Evolutionary conservation across 2,888 invertebrate species (phyloP).

Genomic region (Coenonympha arcania): DNA sequence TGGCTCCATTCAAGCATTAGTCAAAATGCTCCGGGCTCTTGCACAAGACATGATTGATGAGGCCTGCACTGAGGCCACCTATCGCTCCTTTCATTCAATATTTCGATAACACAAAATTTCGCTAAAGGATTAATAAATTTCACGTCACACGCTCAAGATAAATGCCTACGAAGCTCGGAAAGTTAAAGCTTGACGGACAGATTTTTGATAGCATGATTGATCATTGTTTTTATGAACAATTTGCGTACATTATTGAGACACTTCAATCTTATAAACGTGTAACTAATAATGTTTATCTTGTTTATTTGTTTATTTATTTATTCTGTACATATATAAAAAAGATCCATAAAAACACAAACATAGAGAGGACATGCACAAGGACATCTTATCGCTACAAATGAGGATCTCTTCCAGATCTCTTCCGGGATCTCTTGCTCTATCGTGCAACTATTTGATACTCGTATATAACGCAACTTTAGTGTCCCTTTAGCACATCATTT

Average conservation of each 20-base stretch:
- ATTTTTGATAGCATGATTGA: conserved; percentile 31
- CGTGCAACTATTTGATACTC: too few relatives aligned
- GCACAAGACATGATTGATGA: conserved; percentile 66
- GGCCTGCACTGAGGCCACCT: conserved; percentile 34
- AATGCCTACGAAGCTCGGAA: conserved; percentile 25
- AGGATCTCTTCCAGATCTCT: too few relatives aligned
- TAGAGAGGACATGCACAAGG: too few relatives aligned
- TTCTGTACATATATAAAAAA: too few relatives aligned
- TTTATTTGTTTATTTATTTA: too few relatives aligned
- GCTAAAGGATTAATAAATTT: conserved; percentile 55
- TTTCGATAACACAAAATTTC: conserved; percentile 46
- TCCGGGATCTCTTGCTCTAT: too few relatives aligned
- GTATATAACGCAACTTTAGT: too few relatives aligned
- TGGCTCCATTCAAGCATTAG: conserved; percentile 50
- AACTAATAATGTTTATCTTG: too few relatives aligned
- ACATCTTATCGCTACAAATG: too few relatives aligned
- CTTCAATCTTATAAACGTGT: too few relatives aligned
- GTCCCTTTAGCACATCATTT: not conserved
- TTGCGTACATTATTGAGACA: conserved; percentile 8
- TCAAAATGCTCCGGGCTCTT: conserved; percentile 51
- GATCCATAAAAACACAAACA: too few relatives aligned
- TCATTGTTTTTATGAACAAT: conserved; percentile 28
- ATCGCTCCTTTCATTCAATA: conserved; percentile 42
- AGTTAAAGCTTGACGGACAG: conserved; percentile 31
- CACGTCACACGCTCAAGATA: conserved; percentile 45